Base-by-base conservation (phyloP, 2,797 vertebrate genomes). In the Pipistrellus pygmaeus region DNA sequence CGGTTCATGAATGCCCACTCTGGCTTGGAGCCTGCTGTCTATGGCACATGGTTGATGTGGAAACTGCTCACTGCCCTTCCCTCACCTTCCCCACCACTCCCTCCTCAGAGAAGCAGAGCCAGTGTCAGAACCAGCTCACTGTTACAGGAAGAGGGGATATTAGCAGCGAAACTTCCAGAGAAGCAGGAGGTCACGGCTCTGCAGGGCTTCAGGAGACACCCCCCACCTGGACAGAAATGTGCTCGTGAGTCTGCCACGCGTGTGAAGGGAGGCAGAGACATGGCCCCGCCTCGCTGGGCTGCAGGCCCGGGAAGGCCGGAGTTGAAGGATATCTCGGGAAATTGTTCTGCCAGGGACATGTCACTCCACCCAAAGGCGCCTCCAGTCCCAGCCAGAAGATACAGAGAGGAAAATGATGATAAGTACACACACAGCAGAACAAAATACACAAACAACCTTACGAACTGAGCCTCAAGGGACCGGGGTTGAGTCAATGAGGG, bases 1-100 rank as follows among this genome's bases (percentile, higher is more conserved):
- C 0, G 90, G 93, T 60, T 94, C 96, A 93, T 96, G 32, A 80
- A 53, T 44, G 51, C 23, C 35, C 6, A 3, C 38, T n/a, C 73
- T 85, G 93, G 90, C 91, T 21, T 82, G 57, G 6, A 85, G 95
- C 87, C 96, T 77, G 68, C n/a, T 44, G 27, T n/a, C 77, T 77
- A 21, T 35, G 21, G 57, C 68, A 71, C 44, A 69, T 11, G 51
- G 64, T 32, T 68, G 66, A 55, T 17, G 25, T 76, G 51, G 25
- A 94, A 91, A 92, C 18, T 20, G 71, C 83, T 85, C 60, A 38
- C 64, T 30, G 55, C 38, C 20, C 83, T 68, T 17, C 23, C 17
- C 48, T 12, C 44, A 44, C 44, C 44, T 46, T 3, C 3, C 21
- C 7, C 18, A 1, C 1, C 71, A 11, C n/a, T 15, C 51, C 20